Conservation (phyloP, 2,797 vertebrate species). For the Lacerta agilis region DNA sequence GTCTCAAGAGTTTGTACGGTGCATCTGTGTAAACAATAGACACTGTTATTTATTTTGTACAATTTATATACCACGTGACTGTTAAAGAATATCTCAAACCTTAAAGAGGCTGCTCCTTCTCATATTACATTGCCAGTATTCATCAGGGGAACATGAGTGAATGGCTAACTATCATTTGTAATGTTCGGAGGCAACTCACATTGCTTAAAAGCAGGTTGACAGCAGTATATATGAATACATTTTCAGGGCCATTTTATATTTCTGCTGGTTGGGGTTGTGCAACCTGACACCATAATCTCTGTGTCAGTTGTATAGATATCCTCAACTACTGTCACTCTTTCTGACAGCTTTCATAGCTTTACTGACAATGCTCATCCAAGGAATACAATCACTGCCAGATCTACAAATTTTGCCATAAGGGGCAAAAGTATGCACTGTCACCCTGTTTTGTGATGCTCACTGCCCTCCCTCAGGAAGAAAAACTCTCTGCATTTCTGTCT, state of each 20-base stretch:
- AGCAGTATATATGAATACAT: neutral
- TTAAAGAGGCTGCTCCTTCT: too few relatives aligned
- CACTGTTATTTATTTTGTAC: too few relatives aligned
- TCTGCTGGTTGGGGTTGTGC: neutral
- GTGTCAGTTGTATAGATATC: conserved; percentile 4
- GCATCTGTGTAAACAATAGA: neutral
- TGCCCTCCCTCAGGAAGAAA: too few relatives aligned
- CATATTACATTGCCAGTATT: neutral
- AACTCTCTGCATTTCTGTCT: too few relatives aligned
- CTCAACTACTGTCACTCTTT: conserved; percentile 8
- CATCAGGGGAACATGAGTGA: neutral
- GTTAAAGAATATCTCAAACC: too few relatives aligned
- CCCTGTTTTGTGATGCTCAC: too few relatives aligned
- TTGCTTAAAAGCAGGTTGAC: conserved; percentile 10
- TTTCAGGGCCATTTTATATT: neutral
- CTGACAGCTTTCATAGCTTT: neutral
- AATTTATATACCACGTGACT: too few relatives aligned
- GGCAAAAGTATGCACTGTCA: too few relatives aligned
- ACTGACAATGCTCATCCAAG: neutral
- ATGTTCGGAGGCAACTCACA: neutral
- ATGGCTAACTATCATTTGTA: neutral
- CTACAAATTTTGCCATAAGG: too few relatives aligned
- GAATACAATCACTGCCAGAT: neutral
- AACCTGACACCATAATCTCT: conserved; percentile 14
- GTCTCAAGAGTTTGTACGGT: neutral